Base-by-base conservation (phyloP, 2,888 invertebrate species). In the Trissolcus brochymenae region DNA sequence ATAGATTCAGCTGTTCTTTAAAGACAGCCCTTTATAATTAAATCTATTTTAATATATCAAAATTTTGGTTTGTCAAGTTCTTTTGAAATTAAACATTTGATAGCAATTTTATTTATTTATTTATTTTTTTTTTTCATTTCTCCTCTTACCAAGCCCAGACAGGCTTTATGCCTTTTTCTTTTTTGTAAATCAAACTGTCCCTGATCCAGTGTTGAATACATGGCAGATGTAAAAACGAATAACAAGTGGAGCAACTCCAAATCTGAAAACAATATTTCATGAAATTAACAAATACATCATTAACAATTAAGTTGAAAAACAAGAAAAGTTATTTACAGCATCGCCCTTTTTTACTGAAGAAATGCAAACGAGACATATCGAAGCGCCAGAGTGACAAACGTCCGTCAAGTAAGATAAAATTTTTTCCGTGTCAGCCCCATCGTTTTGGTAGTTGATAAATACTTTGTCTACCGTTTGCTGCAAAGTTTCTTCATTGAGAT, bases 181-280 rank as follows among this genome's bases (percentile, higher is more conserved):
- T 93, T 83, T 94, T 92, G 80, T 94, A 92, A 72, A 91, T 92
- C 61, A 96, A 92, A 81, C 95, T 96, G 86, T 98, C 97, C 83
- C 94, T 95, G 0, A 96, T 94, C 98, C 98, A 98, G 85, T 95
- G 94, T 87, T 96, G 96, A 79, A 97, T 95, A 86, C 98, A 98
- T 54, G 92, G 91, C 41, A 98, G 90, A 90, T 98, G 98, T 85
- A 98, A 94, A 85, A 94, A 94, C 55, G 95, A 94, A 86, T 91
- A 95, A 86, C 98, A 98, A 72, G 93, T 93, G 6, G 90, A 90
- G 85, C 98, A 98, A 50, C 93, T 95, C 98, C 98, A 98, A 77
- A 98, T 94, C 91, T 94, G 82, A 21, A 57, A 21, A 81, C 56
- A 53, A 59, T 49, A 61, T 25, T 35, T 1, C 35, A 35, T 35